These are phyloP conservation scores for Dryadula phaetusa DNA, from an alignment of 2,888 invertebrate species.

Conservation along the genomic window DNA sequence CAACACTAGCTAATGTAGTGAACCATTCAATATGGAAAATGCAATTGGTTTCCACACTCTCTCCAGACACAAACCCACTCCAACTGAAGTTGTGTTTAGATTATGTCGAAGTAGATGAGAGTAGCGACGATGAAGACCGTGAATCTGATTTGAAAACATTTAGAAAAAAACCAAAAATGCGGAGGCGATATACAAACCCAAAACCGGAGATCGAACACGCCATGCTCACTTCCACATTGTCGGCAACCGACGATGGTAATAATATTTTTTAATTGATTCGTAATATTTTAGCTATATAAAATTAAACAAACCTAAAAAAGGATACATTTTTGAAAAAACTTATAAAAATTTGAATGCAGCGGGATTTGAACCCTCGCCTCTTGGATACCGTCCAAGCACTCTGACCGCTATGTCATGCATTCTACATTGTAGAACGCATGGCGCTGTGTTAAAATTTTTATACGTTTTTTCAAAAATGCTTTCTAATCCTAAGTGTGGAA, in stretches of 20 bases:
- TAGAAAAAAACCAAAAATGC: slow-evolving; percentile 71
- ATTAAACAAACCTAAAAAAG: no score
- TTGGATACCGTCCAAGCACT: no score
- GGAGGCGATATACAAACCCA: slow-evolving; percentile 65
- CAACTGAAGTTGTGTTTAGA: slow-evolving; percentile 73
- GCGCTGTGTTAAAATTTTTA: no score
- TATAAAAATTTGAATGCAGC: no score
- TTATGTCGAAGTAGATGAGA: slow-evolving; percentile 76
- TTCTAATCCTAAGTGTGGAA: no score
- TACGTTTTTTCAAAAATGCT: no score
- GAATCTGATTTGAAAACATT: slow-evolving; percentile 63
- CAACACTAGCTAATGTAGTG: slow-evolving; percentile 77
- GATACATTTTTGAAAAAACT: no score
- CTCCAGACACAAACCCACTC: slow-evolving; percentile 75
- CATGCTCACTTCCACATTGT: slow-evolving; percentile 72
- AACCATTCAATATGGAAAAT: slow-evolving; percentile 89
- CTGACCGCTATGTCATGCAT: no score
- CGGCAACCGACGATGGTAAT: slow-evolving; percentile 69
- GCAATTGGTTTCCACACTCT: slow-evolving; percentile 86
- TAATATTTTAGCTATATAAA: no score
- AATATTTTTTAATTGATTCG: no score
- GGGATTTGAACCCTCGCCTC: no score
- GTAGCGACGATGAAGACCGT: slow-evolving; percentile 77
- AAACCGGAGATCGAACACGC: slow-evolving; percentile 69
- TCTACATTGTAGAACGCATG: no score